A percentile compares a stretch with the other conserved stretches of the same genome.
These are phyloP conservation scores for Dryas iulia DNA, from an alignment of 1,140 invertebrate genomes.

Conservation along the genomic window DNA sequence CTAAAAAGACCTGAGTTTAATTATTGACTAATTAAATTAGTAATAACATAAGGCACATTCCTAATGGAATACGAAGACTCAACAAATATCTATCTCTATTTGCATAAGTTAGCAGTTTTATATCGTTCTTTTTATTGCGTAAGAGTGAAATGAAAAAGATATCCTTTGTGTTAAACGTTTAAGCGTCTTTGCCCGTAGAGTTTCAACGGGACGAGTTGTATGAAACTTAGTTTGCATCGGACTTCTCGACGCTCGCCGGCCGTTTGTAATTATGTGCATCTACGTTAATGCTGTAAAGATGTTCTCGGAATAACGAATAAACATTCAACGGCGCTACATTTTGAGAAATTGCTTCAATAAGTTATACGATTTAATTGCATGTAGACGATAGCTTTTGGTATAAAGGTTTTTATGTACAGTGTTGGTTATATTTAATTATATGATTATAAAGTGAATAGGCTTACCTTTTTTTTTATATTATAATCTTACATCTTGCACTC, in stretches of 20 bases:
- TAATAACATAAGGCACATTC: too few relatives aligned
- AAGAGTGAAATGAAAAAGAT: conserved; percentile 17
- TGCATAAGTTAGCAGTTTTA: neutral
- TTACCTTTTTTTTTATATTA: too few relatives aligned
- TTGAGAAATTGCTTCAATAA: conserved; percentile 10
- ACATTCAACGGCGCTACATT: conserved; percentile 15
- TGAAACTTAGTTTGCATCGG: conserved; percentile 34
- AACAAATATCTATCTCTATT: neutral
- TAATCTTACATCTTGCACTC: too few relatives aligned
- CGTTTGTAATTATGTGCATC: conserved; percentile 35
- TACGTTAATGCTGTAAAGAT: conserved; percentile 18
- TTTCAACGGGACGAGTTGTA: conserved; percentile 21
- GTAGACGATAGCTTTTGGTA: neutral
- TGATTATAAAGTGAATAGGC: too few relatives aligned
- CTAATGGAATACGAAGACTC: neutral
- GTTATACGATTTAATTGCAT: conserved; percentile 5
- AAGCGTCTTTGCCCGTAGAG: conserved; percentile 30
- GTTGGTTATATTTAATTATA: too few relatives aligned
- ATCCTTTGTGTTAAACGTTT: conserved; percentile 29
- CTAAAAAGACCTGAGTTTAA: too few relatives aligned
- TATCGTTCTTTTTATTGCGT: conserved; percentile 7
- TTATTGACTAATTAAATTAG: too few relatives aligned
- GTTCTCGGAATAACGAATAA: conserved; percentile 14
- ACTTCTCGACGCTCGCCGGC: conserved; percentile 25
- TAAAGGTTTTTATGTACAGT: too few relatives aligned